phyloP scores from a whole-genome alignment of 2,888 invertebrate genomes.

The Sturmia bella region DNA sequence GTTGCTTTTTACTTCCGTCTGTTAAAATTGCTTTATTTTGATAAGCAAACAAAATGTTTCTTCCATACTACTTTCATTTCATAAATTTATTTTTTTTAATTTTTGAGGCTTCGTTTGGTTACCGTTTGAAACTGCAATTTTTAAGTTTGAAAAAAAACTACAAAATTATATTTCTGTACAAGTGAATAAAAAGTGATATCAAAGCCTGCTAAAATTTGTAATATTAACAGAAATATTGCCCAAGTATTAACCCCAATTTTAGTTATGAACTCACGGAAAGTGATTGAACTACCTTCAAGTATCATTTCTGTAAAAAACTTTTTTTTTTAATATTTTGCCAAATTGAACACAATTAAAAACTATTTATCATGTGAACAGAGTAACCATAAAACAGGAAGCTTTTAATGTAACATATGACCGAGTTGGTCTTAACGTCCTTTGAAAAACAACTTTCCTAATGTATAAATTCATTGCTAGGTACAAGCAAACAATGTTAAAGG shows the following conservation, averaged over 20 bases:
- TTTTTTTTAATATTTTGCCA: conserved; percentile 45
- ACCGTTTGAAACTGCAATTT: too few relatives aligned
- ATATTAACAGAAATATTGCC: too few relatives aligned
- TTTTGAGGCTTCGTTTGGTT: too few relatives aligned
- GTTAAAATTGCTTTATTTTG: too few relatives aligned
- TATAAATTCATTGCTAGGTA: conserved; percentile 12
- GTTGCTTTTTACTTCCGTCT: too few relatives aligned
- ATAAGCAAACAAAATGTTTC: too few relatives aligned
- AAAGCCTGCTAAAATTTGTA: too few relatives aligned
- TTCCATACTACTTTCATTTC: too few relatives aligned
- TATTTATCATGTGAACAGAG: conserved; percentile 50
- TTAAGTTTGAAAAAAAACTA: too few relatives aligned
- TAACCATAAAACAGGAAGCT: neutral
- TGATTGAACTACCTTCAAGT: conserved; percentile 45
- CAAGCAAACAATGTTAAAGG: neutral
- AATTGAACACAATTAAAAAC: conserved; percentile 61
- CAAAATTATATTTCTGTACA: too few relatives aligned
- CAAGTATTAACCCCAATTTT: neutral
- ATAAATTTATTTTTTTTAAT: too few relatives aligned
- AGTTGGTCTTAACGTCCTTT: conserved; percentile 11
- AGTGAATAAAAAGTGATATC: too few relatives aligned
- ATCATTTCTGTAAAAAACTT: conserved; percentile 28
- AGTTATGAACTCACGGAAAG: neutral
- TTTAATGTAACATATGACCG: conserved; percentile 24
- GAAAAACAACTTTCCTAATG: conserved; percentile 7